phyloP scores from a whole-genome alignment of 2,888 invertebrate genomes.

The Agrochola lychnidis region DNA sequence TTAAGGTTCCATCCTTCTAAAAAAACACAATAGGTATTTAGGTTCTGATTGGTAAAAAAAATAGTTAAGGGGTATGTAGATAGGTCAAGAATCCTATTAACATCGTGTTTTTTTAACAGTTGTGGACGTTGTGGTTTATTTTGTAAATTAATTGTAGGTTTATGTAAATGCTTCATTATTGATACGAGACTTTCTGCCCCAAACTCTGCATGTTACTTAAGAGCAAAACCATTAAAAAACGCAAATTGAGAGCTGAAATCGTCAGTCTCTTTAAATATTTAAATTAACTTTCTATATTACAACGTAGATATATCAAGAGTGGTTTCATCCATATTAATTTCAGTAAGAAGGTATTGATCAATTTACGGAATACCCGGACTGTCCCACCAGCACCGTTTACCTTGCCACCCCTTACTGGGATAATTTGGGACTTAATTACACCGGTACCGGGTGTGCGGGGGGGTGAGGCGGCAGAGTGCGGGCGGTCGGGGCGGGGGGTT shows the following conservation, averaged over 20 bases:
- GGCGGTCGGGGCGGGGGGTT: slow-evolving; percentile 56
- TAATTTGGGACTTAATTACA: slow-evolving; percentile 80
- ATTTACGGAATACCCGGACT: slow-evolving; percentile 6
- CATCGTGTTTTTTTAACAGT: neutral
- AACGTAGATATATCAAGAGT: neutral
- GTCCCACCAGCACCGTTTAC: slow-evolving; percentile 46
- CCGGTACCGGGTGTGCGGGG: slow-evolving; percentile 58
- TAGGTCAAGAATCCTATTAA: neutral
- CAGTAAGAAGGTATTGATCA: neutral
- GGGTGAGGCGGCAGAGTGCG: slow-evolving; percentile 31
- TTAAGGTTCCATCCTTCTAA: slow-evolving; percentile 15
- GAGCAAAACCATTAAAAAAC: neutral
- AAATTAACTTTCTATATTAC: neutral
- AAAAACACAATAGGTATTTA: neutral
- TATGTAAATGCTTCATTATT: neutral
- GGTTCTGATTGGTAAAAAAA: neutral
- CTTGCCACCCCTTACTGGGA: slow-evolving; percentile 66
- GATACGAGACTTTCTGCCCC: neutral
- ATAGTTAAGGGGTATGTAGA: neutral
- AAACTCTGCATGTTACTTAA: neutral
- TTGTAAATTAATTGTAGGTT: neutral
- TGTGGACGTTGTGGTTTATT: neutral
- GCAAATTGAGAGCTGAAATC: too few species aligned
- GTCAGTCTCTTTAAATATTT: neutral
- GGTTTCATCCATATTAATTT: too few species aligned